Percentiles rank a stretch among this genome's conserved stretches.
These are phyloP conservation scores for Trachelus stipa DNA, from an alignment of 2,888 invertebrate species.

Conservation along the genomic window DNA sequence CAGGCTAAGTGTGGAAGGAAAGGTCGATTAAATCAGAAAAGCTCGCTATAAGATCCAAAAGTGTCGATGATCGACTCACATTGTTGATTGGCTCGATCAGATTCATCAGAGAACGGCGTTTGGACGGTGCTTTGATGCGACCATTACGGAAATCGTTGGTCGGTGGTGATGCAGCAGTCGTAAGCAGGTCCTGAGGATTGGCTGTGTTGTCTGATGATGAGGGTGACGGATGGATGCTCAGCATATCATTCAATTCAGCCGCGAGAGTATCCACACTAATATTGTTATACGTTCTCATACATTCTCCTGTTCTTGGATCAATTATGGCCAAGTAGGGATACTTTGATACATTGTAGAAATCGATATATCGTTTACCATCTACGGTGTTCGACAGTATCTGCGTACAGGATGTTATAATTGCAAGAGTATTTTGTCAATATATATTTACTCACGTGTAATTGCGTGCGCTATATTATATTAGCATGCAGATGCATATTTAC, in stretches of 20 bases:
- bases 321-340: conserved; percentile 76
- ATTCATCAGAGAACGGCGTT: conserved; percentile 12
- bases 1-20: too few relatives aligned
- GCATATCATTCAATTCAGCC: conserved; percentile 60
- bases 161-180: conserved; percentile 61
- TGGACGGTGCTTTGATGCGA: neutral
- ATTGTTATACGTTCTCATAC: conserved; percentile 58
- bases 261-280: conserved; percentile 60
- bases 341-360: conserved; percentile 73
- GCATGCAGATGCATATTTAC: conserved; percentile 52
- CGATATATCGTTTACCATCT: conserved; percentile 74
- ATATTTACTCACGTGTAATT: too few relatives aligned
- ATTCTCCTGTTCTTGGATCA: conserved; percentile 77
- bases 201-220: conserved; percentile 37
- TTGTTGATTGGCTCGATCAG: neutral
- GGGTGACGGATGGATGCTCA: conserved; percentile 62
- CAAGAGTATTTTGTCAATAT: conserved; percentile 12
- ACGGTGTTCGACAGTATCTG: conserved; percentile 66
- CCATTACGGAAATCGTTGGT: neutral
- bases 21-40: too few relatives aligned
- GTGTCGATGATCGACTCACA: too few relatives aligned
- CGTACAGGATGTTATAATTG: conserved; percentile 11
- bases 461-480: too few relatives aligned
- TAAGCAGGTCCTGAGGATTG: conserved; percentile 60
- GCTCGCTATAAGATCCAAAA: too few relatives aligned